Conservation (phyloP, 2,797 vertebrate genomes). For the Hylomyscus alleni region DNA sequence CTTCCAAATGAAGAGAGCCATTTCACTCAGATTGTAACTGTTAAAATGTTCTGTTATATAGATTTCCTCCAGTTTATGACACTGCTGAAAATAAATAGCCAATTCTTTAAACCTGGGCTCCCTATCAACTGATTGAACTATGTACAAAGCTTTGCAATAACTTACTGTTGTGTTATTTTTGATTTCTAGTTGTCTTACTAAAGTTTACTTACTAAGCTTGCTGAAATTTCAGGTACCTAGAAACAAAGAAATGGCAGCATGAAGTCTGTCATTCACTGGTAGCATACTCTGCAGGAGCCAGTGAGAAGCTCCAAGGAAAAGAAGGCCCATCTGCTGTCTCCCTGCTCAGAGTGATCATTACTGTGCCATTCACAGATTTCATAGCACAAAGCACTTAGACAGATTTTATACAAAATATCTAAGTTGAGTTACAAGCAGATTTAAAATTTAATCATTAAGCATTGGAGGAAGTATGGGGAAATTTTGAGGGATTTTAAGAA, state of each 20-base stretch:
- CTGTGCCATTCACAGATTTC: not conserved
- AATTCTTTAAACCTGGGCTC: not conserved
- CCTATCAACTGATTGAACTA: not conserved
- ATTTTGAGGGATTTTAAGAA: not conserved
- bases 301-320: not conserved
- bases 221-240: not conserved
- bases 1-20: not conserved
- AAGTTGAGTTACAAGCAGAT: not conserved
- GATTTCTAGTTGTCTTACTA: not conserved
- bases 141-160: not conserved
- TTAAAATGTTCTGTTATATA: not conserved
- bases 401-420: not conserved
- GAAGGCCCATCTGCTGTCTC: not conserved
- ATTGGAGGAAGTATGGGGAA: not conserved
- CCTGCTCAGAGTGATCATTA: not conserved
- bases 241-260: not conserved
- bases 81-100: not conserved
- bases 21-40: not conserved
- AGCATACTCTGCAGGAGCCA: not conserved
- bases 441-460: not conserved
- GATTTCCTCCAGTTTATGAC: not conserved
- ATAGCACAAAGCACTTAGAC: not conserved
- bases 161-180: not conserved
- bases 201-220: not conserved
- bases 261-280: not conserved